Evolutionary conservation across 2,797 vertebrate species (phyloP), one percentile per base, ranked within the genome.

Genomic region (Phrynocephalus forsythii): DNA sequence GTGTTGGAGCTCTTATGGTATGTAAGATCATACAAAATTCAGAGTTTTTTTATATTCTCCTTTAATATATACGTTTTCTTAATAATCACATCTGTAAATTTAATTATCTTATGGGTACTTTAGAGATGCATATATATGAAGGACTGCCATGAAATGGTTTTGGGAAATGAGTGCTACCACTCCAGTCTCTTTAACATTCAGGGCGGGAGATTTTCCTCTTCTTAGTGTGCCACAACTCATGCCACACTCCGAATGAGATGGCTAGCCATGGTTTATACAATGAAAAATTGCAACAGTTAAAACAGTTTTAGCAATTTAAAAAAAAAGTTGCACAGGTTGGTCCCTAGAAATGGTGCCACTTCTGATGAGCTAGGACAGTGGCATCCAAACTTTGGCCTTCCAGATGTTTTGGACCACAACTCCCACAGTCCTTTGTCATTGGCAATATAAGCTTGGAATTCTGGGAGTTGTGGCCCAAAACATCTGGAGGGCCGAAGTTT

Each of bases 1-100:
- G 95, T 96, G 93, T 93, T 96, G 94, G 95, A 96, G 92, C 95
- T 95, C 95, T 92, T 94, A 96, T 80, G 95, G 95, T 95, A 96
- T 95, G 95, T 95, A 96, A 95, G 95, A 93, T 87, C 91, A 72
- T 90, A 83, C 83, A 93, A 90, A 92, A 86, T 94, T 94, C 90
- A 93, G 93, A 93, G 93, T 94, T 92, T 66, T 91, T 92, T 85
- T 88, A 50, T 90, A 76, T 88, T 92, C 88, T 92, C 92, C 66
- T 88, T 87, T 89, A 79, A 80, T 94, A 93, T 94, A 86, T 80
- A 91, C 83, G 5, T 85, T 81, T 91, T 94, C 83, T 80, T 79
- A 38, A 86, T 89, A 91, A 90, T 90, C 85, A 80, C 78, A 28
- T 83, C 89, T 82, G 83, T 85, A 88, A 26, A 79, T 76, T 88